These are phyloP conservation scores for Calycopis cecrops DNA, from an alignment of 1,140 invertebrate genomes.

Conservation along the genomic window DNA sequence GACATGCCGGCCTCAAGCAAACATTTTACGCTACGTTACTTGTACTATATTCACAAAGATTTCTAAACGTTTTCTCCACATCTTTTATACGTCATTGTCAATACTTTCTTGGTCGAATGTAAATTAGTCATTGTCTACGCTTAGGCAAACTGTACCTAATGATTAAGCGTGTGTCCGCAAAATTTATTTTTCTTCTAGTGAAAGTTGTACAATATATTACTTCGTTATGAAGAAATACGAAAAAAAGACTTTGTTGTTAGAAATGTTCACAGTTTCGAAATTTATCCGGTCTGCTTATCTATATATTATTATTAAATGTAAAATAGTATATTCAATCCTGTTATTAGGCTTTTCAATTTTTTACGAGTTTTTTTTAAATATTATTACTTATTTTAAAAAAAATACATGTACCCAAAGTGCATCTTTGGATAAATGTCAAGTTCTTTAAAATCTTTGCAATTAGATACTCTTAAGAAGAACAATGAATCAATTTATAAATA, in stretches of 20 bases:
- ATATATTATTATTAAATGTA: no score
- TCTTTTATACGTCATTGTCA: conserved; percentile 8
- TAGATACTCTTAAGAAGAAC: neutral
- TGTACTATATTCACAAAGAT: conserved; percentile 8
- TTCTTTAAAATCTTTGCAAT: no score
- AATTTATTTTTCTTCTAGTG: neutral
- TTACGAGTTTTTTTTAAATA: no score
- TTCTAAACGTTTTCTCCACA: neutral
- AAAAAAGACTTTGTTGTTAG: no score
- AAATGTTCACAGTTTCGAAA: no score
- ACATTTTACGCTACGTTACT: conserved; percentile 30
- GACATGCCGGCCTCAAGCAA: conserved; percentile 24
- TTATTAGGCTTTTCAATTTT: no score
- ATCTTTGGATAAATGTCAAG: no score
- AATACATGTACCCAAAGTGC: no score
- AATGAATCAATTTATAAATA: conserved; percentile 4
- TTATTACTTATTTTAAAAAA: no score
- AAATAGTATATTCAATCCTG: no score
- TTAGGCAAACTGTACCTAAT: neutral
- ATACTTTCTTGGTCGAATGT: neutral
- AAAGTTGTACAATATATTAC: neutral
- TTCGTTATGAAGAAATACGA: no score
- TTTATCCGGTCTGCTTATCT: no score
- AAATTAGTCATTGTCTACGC: conserved; percentile 6
- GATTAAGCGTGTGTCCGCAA: neutral